Percentiles rank a stretch among this genome's conserved stretches.
Conservation (phyloP, 2,888 invertebrate genomes). For the Nudaria mundana region DNA sequence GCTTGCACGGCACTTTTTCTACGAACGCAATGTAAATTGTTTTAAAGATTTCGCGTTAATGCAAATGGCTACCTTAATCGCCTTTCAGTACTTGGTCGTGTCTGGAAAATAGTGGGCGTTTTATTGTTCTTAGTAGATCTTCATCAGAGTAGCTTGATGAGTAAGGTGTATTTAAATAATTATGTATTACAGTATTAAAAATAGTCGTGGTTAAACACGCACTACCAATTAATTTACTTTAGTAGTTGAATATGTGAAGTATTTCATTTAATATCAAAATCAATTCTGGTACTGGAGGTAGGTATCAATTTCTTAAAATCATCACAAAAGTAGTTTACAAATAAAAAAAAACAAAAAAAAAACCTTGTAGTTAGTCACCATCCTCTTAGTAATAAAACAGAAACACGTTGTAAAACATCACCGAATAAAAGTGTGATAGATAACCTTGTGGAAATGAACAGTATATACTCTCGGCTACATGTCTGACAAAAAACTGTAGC, state of each 20-base stretch:
- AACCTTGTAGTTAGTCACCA: too few relatives aligned
- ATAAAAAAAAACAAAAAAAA: too few relatives aligned
- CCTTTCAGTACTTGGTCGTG: conserved; percentile 26
- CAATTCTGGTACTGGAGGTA: too few relatives aligned
- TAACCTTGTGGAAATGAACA: conserved; percentile 71
- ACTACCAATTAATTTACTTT: too few relatives aligned
- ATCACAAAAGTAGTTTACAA: too few relatives aligned
- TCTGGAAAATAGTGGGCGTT: conserved; percentile 28
- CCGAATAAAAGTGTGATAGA: conserved; percentile 46
- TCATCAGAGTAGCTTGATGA: conserved; percentile 13
- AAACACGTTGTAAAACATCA: conserved; percentile 55
- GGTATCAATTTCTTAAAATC: too few relatives aligned
- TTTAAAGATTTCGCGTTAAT: conserved; percentile 41
- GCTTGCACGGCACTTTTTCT: conserved; percentile 48
- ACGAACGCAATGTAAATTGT: conserved; percentile 52
- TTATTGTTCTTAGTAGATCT: conserved; percentile 28
- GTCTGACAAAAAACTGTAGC: conserved; percentile 59
- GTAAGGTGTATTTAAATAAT: conserved; percentile 5
- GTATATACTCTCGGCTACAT: conserved; percentile 56
- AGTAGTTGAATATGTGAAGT: too few relatives aligned
- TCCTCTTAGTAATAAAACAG: conserved; percentile 56
- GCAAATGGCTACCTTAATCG: conserved; percentile 36
- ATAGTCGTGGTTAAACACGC: too few relatives aligned
- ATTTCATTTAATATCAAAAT: too few relatives aligned
- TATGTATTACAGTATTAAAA: too few relatives aligned